These are phyloP conservation scores for Sebastes oblongus DNA, from an alignment of 2,797 vertebrate species.

Conservation along the genomic window DNA sequence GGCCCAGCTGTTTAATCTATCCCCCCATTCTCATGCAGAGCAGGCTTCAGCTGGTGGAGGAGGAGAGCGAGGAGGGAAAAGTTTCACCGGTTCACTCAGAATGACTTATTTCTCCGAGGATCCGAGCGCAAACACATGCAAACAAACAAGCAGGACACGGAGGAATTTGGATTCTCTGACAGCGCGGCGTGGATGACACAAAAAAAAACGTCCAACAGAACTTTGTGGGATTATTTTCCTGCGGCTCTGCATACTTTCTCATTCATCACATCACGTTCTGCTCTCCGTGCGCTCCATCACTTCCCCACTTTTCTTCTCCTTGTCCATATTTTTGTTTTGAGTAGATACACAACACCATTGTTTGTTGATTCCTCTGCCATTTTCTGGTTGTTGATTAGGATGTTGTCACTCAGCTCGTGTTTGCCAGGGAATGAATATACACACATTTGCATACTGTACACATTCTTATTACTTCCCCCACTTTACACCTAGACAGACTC, in stretches of 20 bases:
- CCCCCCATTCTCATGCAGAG: conserved; percentile 67
- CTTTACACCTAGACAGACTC: not conserved
- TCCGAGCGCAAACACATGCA: conserved; percentile 38
- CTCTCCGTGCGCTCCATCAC: not conserved
- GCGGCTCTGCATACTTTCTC: not conserved
- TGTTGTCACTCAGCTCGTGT: conserved; percentile 16
- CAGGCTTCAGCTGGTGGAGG: conserved; percentile 36
- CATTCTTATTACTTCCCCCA: conserved; percentile 4
- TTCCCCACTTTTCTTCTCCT: not conserved
- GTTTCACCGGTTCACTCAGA: conserved; percentile 47
- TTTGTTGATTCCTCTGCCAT: not conserved
- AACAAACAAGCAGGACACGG: conserved; percentile 47
- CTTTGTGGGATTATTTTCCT: not conserved
- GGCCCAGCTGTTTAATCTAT: conserved; percentile 70
- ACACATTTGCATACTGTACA: conserved; percentile 22
- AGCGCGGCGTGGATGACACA: not conserved
- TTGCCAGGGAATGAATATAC: conserved; percentile 8
- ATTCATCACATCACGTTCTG: not conserved
- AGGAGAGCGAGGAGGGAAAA: conserved; percentile 18
- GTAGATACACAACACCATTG: not conserved
- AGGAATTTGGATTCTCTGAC: conserved; percentile 46
- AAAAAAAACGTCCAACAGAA: conserved; percentile 17
- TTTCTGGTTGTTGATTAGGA: conserved; percentile 9
- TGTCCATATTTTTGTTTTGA: not conserved
- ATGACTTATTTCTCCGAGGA: conserved; percentile 67